Evolutionary conservation across 2,797 vertebrate genomes (phyloP), one percentile per base, ranked within the genome.

Genomic region (Notolepis coatsorum): DNA sequence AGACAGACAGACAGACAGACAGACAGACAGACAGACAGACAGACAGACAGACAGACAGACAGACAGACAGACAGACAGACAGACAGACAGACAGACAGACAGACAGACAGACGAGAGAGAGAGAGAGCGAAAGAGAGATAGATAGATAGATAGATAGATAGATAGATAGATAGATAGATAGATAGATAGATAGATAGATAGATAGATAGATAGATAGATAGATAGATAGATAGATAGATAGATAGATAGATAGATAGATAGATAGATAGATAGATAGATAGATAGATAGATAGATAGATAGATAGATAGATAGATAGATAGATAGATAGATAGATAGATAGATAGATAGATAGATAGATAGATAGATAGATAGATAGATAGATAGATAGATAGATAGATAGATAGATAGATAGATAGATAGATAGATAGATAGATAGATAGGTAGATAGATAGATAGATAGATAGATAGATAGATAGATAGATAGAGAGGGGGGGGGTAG

Each of bases 381-480:
- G 4, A 35, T 24, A 21, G 45, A 17, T 27, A 33, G 4, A 17
- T 23, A 55, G n/a, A 28, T 5, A 61, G 45, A 64, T 5, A 55
- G 31, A 47, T 37, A 71, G 63, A 48, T 27, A 43, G 37, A 56
- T 47, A 64, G 89, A 56, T 79, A 79, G 28, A 65, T 20, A 55
- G 51, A 56, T 60, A 57, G 5, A 63, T 45, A 75, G 23, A 52
- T 5, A 73, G 10, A 54, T 13, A 28, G 50, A 28, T 30, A 68
- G 20, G 41, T 27, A 42, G 5, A 35, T n/a, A 49, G 23, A 58
- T 1, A 35, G 27, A 47, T 1, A 45, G 8, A 24, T 10, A 45
- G 43, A 55, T 1, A 45, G 3, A 42, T 2, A 35, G 43, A 15
- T 2, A 18, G 4, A 42, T 3, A 35, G 35, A 21, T 45, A 17